phyloP scores from a whole-genome alignment of 2,797 vertebrate species.

The Eleutherodactylus coqui region DNA sequence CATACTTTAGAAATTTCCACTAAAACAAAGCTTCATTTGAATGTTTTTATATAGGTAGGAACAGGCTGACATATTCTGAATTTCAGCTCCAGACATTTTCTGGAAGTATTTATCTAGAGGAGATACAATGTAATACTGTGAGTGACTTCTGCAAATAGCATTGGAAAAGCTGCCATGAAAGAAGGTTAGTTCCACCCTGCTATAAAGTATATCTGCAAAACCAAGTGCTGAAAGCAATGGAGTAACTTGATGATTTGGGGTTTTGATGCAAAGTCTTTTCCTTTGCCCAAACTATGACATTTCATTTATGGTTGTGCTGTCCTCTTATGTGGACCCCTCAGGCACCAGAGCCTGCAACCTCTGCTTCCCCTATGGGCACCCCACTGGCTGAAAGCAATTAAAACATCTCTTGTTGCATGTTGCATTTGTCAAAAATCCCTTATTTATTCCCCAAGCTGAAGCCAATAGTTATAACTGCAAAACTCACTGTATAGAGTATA shows the following conservation, averaged over 20 bases:
- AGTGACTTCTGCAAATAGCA: background rate
- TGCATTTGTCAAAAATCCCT: background rate
- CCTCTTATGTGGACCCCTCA: background rate
- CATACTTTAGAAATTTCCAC: too few relatives aligned
- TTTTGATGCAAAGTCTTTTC: background rate
- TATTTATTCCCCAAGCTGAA: background rate
- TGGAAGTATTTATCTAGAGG: background rate
- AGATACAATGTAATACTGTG: background rate
- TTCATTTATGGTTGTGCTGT: background rate
- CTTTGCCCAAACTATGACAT: background rate
- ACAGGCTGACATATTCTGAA: background rate
- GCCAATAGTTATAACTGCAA: background rate
- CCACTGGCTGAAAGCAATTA: conserved; percentile 12
- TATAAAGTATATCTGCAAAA: background rate
- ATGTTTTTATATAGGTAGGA: too few relatives aligned
- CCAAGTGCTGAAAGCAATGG: background rate
- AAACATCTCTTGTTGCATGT: background rate
- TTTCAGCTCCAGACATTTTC: background rate
- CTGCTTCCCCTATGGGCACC: background rate
- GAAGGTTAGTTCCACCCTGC: background rate
- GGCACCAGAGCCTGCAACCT: background rate
- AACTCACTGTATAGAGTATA: background rate
- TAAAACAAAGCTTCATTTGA: too few relatives aligned
- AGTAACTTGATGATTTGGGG: background rate
- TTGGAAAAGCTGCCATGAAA: background rate